phyloP scores from a whole-genome alignment of 1,140 invertebrate species.

The Lucilia sericata region DNA sequence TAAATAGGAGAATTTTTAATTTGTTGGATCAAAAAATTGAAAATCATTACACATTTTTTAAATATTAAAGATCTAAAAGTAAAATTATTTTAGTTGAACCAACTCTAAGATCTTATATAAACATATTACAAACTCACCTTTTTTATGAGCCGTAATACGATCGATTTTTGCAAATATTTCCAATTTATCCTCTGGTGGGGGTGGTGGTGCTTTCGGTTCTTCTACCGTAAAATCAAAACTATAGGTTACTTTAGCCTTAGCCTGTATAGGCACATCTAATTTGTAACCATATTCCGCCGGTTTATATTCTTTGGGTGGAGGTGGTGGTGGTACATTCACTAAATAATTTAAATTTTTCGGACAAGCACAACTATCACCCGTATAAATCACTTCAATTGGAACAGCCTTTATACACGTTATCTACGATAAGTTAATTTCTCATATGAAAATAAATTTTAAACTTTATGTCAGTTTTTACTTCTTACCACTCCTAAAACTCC shows the following conservation, averaged over 20 bases:
- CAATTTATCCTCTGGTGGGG: slow-evolving; percentile 51
- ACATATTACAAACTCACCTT: slow-evolving; percentile 51
- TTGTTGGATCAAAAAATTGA: no score
- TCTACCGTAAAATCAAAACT: slow-evolving; percentile 63
- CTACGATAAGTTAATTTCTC: background rate
- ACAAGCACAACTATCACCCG: slow-evolving; percentile 59
- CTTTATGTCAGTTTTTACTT: background rate
- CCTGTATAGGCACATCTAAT: slow-evolving; percentile 57
- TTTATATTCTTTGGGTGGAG: slow-evolving; percentile 50
- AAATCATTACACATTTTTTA: no score
- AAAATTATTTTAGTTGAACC: no score
- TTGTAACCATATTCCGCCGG: slow-evolving; percentile 58
- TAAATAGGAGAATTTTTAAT: background rate
- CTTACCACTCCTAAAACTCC: slow-evolving; percentile 19
- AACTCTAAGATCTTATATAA: no score
- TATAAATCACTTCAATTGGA: slow-evolving; percentile 61
- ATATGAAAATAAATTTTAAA: background rate
- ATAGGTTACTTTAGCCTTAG: slow-evolving; percentile 61
- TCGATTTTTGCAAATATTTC: slow-evolving; percentile 62
- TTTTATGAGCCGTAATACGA: slow-evolving; percentile 56
- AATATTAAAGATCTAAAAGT: no score
- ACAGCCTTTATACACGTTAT: slow-evolving; percentile 25
- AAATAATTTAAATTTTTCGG: slow-evolving; percentile 59
- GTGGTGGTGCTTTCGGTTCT: slow-evolving; percentile 56
- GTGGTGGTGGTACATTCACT: slow-evolving; percentile 56